Evolutionary conservation across 2,888 invertebrate genomes (phyloP), one percentile per base, ranked within the genome.

Genomic region (Thera obeliscata): DNA sequence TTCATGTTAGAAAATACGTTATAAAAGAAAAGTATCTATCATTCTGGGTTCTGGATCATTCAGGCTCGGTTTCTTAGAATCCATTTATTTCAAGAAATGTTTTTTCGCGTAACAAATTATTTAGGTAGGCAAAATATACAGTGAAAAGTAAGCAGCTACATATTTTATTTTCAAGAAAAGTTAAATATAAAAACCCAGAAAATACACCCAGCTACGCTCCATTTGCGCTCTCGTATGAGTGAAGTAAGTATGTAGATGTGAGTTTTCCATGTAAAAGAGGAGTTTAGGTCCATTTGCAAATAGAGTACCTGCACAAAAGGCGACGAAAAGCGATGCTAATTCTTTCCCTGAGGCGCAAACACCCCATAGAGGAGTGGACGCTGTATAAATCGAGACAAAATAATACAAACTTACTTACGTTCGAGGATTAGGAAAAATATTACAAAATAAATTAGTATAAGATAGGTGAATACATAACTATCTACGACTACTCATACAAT

Each of bases 271-370:
- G 66, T 69, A 61, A 66, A 69, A 63, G 66, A 54, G 52, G 49
- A 63, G 56, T 69, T 66, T 60, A 64, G 66, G 64, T 63, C 56
- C 63, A 69, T 69, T 69, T 69, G 69, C 66, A 69, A 66, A 64
- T 57, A 64, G 69, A 69, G 66, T 63, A 66, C 35, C 55, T 62
- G 52, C 63, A 66, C 66, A 66, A 66, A 69, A 69, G 69, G 60
- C 63, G 66, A 66, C 60, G 59, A 50, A 66, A 66, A 66, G 66
- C 60, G 64, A 69, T 69, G 69, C 69, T 69, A 69, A 69, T 69
- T 63, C 57, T 64, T 64, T 58, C 52, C 69, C 69, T 56, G 49
- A 43, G 69, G 69, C 66, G 56, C 55, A 4, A 41, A 64, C 60
- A 66, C 57, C 43, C 52, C 49, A n/a, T 46, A 48, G 22, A 22